Conservation (phyloP, 2,888 invertebrate species). For the Yponomeuta malinellus region DNA sequence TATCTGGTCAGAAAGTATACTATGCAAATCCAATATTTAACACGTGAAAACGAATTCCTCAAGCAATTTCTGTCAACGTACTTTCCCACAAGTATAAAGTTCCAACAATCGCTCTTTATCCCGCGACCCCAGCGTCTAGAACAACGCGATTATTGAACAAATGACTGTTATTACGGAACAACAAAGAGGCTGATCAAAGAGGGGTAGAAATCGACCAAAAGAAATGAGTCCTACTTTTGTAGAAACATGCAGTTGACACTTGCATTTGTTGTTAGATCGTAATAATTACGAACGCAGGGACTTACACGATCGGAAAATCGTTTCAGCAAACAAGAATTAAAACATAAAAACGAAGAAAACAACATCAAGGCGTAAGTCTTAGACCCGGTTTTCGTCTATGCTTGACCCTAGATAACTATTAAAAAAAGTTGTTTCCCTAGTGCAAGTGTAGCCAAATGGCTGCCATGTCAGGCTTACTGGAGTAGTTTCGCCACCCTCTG, state of each 20-base stretch:
- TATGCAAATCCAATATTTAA: not conserved
- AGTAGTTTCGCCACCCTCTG: too few species aligned
- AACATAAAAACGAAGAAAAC: too few species aligned
- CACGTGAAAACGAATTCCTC: not conserved
- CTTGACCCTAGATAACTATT: too few species aligned
- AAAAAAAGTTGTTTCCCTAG: too few species aligned
- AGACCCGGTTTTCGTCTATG: too few species aligned
- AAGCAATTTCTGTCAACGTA: conserved; percentile 40
- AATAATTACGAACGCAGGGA: too few species aligned
- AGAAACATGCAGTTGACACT: not conserved
- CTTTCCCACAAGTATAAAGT: conserved; percentile 70
- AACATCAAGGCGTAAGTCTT: too few species aligned
- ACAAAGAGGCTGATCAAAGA: conserved; percentile 42
- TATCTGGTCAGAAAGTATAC: too few species aligned
- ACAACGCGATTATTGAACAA: conserved; percentile 57
- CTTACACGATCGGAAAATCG: too few species aligned
- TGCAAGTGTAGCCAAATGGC: too few species aligned
- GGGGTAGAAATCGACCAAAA: not conserved
- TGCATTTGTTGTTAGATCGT: not conserved
- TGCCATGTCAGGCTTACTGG: too few species aligned
- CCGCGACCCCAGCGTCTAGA: conserved; percentile 45
- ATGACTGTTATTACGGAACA: conserved; percentile 61
- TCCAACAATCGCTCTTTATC: conserved; percentile 40
- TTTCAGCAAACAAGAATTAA: too few species aligned
- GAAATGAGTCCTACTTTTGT: not conserved